Evolutionary conservation across 37 sponge, comb jelly and placozoan species (phyloP).

Genomic region (Halisarca cf. caerulea): DNA sequence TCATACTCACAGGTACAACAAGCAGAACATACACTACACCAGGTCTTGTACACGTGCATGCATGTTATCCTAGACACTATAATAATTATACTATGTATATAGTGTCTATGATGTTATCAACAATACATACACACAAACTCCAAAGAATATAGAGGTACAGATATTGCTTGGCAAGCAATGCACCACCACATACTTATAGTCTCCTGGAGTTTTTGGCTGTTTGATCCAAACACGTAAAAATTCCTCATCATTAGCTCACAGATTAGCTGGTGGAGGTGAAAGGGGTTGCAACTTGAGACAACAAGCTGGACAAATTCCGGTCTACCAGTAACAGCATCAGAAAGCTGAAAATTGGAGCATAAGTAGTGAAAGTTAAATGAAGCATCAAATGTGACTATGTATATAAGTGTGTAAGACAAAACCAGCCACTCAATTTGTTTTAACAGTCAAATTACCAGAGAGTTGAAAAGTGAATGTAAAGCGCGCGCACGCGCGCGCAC

Average conservation of each 20-base stretch:
- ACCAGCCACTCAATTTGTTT: too few species aligned
- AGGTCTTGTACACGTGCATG: too few species aligned
- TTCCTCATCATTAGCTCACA: slow-evolving; percentile 21
- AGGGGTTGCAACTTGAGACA: slow-evolving; percentile 66
- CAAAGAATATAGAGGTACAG: neutral
- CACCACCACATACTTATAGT: too few species aligned
- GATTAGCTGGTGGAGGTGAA: slow-evolving; percentile 47
- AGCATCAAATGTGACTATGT: too few species aligned
- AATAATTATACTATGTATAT: too few species aligned
- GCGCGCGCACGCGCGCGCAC: neutral
- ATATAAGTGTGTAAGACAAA: too few species aligned
- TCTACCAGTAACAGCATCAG: slow-evolving; percentile 36
- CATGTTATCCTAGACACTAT: too few species aligned
- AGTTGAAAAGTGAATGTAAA: too few species aligned
- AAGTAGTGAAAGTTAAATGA: neutral
- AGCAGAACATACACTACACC: too few species aligned
- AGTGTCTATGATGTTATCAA: too few species aligned
- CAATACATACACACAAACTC: neutral
- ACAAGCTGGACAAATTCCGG: slow-evolving; percentile 44
- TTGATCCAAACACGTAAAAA: slow-evolving; percentile 3
- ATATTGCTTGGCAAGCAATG: neutral
- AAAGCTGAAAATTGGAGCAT: slow-evolving; percentile 34
- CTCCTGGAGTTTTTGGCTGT: neutral
- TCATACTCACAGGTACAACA: too few species aligned
- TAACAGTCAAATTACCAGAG: too few species aligned